These are phyloP conservation scores for Halesus radiatus DNA, from an alignment of 1,140 invertebrate species.

Conservation along the genomic window DNA sequence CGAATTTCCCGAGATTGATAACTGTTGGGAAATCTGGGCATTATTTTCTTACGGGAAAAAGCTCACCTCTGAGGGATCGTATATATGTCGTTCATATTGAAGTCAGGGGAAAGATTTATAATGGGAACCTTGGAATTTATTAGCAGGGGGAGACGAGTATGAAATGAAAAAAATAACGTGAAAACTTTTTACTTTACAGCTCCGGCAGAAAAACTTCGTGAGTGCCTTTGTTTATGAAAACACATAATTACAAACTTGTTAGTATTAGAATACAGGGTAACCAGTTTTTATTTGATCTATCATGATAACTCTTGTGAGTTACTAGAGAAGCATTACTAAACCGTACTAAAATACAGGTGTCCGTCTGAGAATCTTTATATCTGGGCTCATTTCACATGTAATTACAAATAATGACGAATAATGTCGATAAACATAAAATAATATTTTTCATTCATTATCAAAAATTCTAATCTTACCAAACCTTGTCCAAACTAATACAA, in stretches of 20 bases:
- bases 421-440: too few species aligned
- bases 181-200: conserved; percentile 22
- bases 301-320: too few species aligned
- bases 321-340: too few species aligned
- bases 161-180: conserved; percentile 19
- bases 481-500: too few species aligned
- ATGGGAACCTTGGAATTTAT: conserved; percentile 19
- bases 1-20: conserved; percentile 15
- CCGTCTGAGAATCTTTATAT: too few species aligned
- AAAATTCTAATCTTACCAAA: too few species aligned
- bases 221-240: conserved; percentile 28
- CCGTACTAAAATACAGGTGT: too few species aligned
- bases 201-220: neutral
- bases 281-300: too few species aligned
- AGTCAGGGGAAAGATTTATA: conserved; percentile 31
- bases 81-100: neutral
- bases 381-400: too few species aligned
- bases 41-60: conserved; percentile 5
- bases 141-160: neutral
- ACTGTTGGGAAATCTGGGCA: neutral
- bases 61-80: conserved; percentile 1
- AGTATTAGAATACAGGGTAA: neutral
- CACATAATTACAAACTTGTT: conserved; percentile 1
- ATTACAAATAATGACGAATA: too few species aligned
- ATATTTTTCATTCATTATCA: too few species aligned